Conservation (phyloP, 2,888 invertebrate genomes). For the Theretra japonica region DNA sequence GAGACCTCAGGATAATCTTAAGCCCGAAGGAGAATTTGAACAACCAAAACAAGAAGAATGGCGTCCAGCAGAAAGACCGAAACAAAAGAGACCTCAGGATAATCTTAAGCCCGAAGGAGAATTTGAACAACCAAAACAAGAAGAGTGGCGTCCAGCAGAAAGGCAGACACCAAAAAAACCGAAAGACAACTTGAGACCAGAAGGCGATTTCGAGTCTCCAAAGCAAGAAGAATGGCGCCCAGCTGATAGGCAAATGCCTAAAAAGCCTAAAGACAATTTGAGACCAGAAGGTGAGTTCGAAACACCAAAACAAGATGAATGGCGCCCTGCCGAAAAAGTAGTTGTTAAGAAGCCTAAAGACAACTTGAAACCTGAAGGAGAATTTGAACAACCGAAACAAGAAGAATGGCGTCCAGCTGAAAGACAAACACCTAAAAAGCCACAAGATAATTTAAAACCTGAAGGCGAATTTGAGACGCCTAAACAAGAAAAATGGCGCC, state of each 20-base stretch:
- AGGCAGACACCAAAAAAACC: slow-evolving; percentile 61
- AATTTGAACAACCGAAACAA: slow-evolving; percentile 75
- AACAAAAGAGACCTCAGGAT: slow-evolving; percentile 45
- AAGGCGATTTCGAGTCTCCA: slow-evolving; percentile 81
- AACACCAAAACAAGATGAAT: slow-evolving; percentile 58
- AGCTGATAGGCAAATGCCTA: slow-evolving; percentile 67
- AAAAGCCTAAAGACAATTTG: slow-evolving; percentile 79
- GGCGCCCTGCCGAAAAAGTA: slow-evolving; percentile 76
- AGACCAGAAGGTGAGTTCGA: slow-evolving; percentile 82
- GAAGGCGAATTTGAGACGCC: slow-evolving; percentile 82
- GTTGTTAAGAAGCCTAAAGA: slow-evolving; percentile 71
- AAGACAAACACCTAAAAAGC: slow-evolving; percentile 64
- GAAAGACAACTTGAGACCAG: slow-evolving; percentile 79
- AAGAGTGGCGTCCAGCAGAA: slow-evolving; percentile 73
- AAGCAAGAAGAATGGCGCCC: slow-evolving; percentile 70
- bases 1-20: slow-evolving; percentile 70
- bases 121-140: slow-evolving; percentile 67
- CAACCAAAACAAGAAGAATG: too few relatives aligned
- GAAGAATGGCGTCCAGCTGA: slow-evolving; percentile 78
- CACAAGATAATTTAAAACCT: slow-evolving; percentile 82
- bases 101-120: slow-evolving; percentile 85
- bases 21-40: slow-evolving; percentile 85
- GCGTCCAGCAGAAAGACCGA: slow-evolving; percentile 67
- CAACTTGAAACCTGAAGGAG: slow-evolving; percentile 50
- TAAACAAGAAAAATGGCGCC: slow-evolving; percentile 59